Evolutionary conservation across 2,888 invertebrate species (phyloP).

Genomic region (Synergus itoensis): DNA sequence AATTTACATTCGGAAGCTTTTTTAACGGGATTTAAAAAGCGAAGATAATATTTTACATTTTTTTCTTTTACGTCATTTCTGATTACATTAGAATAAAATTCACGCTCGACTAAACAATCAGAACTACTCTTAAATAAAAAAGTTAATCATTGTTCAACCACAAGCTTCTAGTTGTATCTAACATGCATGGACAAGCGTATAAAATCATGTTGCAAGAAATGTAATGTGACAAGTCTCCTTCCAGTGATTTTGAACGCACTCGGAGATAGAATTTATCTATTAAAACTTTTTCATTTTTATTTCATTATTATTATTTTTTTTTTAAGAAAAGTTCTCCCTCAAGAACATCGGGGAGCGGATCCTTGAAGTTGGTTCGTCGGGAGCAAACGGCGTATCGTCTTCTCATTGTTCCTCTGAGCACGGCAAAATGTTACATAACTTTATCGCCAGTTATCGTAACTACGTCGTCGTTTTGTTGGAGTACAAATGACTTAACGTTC

Average conservation of each 20-base stretch:
- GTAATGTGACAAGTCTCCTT: not conserved
- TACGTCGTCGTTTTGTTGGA: not conserved
- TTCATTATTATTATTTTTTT: not conserved
- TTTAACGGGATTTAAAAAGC: no score
- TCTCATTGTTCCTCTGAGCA: constrained; percentile 30
- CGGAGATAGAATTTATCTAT: not conserved
- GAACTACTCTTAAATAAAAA: not conserved
- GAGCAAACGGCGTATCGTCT: constrained; percentile 40
- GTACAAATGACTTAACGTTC: constrained; percentile 33
- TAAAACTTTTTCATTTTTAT: not conserved
- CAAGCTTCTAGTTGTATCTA: not conserved
- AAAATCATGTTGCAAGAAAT: not conserved
- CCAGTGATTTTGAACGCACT: not conserved
- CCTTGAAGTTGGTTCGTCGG: not conserved
- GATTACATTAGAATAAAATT: not conserved
- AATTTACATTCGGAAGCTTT: no score
- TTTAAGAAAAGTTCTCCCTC: not conserved
- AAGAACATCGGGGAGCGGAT: not conserved
- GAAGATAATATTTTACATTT: no score
- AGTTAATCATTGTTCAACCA: not conserved
- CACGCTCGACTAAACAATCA: not conserved
- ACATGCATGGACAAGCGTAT: not conserved
- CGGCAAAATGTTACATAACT: constrained; percentile 28
- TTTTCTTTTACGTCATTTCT: not conserved
- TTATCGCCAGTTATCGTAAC: constrained; percentile 31